A percentile compares a stretch with the other conserved stretches of the same genome.
These are phyloP conservation scores for Himalopsyche anomala DNA, from an alignment of 2,888 invertebrate genomes.

Conservation along the genomic window DNA sequence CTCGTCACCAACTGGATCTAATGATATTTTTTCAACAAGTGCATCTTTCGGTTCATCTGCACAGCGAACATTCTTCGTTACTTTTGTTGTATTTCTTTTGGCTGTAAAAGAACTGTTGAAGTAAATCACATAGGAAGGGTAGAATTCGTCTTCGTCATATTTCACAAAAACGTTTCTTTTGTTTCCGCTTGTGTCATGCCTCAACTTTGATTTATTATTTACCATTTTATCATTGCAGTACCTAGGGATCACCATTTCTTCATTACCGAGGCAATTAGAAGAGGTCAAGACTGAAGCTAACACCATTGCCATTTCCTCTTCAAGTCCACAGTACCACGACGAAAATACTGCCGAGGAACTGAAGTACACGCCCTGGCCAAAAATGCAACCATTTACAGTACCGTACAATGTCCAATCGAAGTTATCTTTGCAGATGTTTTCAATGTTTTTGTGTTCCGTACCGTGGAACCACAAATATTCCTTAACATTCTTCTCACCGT, in stretches of 20 bases:
- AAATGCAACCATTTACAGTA: neutral
- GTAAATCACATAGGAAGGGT: neutral
- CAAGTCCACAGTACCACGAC: neutral
- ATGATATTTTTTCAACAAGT: neutral
- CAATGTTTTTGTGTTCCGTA: conserved; percentile 66
- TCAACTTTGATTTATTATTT: neutral
- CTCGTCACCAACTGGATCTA: neutral
- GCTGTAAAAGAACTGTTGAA: neutral
- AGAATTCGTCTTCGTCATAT: neutral
- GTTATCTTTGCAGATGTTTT: conserved; percentile 67
- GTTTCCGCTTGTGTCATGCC: neutral
- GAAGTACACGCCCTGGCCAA: neutral
- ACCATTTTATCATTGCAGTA: neutral
- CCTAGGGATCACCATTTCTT: neutral
- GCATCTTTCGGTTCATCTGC: neutral
- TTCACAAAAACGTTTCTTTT: neutral
- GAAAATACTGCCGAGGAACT: neutral
- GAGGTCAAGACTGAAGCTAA: neutral
- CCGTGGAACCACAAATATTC: conserved; percentile 67
- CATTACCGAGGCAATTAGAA: neutral
- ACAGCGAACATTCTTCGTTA: neutral
- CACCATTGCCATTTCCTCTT: neutral
- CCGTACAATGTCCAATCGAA: conserved; percentile 67
- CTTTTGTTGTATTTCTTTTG: neutral
- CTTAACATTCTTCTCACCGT: conserved; percentile 59